Conservation (phyloP, 2,797 vertebrate species). For the Pteropus rufus region DNA sequence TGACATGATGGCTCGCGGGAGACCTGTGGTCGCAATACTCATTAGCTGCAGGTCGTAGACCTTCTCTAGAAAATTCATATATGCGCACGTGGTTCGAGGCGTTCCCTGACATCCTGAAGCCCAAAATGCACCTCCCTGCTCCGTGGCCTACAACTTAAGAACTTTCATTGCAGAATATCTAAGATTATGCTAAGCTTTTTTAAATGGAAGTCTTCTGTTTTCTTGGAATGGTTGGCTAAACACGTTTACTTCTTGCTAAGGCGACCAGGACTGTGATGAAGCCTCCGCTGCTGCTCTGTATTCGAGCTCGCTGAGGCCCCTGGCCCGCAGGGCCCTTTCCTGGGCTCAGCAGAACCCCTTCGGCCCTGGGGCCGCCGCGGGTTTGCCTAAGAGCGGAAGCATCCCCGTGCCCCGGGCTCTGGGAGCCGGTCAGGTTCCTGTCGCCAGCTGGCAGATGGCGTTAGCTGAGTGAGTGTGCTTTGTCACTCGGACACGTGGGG, state of each 20-base stretch:
- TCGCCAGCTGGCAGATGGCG: not conserved
- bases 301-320: not conserved
- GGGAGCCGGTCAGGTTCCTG: not conserved
- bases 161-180: not conserved
- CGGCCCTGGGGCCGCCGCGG: rapidly evolving
- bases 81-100: not conserved
- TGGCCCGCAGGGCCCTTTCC: not conserved
- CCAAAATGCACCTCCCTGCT: not conserved
- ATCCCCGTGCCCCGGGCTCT: not conserved
- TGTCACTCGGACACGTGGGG: not conserved
- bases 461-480: not conserved
- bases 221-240: not conserved
- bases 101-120: not conserved
- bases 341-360: not conserved
- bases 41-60: rapidly evolving
- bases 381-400: not conserved
- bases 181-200: not conserved
- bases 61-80: not conserved
- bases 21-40: not conserved
- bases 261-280: rapidly evolving
- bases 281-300: rapidly evolving
- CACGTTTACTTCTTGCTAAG: not conserved
- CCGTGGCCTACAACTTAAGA: not conserved
- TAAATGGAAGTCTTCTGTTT: no score
- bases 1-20: not conserved